These are phyloP conservation scores for Neosilurus mollespiculum DNA, from an alignment of 2,797 vertebrate genomes.

Conservation along the genomic window DNA sequence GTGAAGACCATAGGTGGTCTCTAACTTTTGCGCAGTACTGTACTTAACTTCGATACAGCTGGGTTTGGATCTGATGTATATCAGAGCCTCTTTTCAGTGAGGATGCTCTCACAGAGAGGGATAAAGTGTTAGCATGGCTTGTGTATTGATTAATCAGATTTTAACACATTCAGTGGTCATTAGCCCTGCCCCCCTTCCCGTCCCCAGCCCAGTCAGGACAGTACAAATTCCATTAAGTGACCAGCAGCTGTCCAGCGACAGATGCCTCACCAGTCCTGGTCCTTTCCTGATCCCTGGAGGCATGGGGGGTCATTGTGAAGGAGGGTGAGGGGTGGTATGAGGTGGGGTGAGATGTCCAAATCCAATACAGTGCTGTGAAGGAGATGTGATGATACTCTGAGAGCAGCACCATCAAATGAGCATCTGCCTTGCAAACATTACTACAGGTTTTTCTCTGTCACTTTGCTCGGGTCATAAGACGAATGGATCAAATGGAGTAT, in stretches of 20 bases:
- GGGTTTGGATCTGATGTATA: neutral
- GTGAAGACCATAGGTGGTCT: neutral
- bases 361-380: conserved; percentile 64
- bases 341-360: conserved; percentile 63
- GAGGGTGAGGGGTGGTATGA: conserved; percentile 18
- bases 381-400: conserved; percentile 66
- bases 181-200: conserved; percentile 46
- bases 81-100: too few relatives aligned
- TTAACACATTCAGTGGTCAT: conserved; percentile 64
- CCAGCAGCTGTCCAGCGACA: conserved; percentile 76
- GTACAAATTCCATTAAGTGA: conserved; percentile 69
- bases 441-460: conserved; percentile 20
- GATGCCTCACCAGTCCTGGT: conserved; percentile 71
- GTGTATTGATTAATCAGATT: conserved; percentile 63
- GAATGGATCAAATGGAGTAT: conserved; percentile 19
- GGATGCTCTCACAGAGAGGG: neutral
- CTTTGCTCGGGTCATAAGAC: neutral
- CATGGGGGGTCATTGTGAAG: conserved; percentile 66
- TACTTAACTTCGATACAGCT: too few relatives aligned
- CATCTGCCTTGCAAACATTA: conserved; percentile 65
- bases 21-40: neutral
- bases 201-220: conserved; percentile 52
- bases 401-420: conserved; percentile 64
- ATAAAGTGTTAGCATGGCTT: conserved; percentile 44
- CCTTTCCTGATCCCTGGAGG: conserved; percentile 67